Conservation (phyloP, 2,113 vertebrate species). For the Apteryx mantelli region DNA sequence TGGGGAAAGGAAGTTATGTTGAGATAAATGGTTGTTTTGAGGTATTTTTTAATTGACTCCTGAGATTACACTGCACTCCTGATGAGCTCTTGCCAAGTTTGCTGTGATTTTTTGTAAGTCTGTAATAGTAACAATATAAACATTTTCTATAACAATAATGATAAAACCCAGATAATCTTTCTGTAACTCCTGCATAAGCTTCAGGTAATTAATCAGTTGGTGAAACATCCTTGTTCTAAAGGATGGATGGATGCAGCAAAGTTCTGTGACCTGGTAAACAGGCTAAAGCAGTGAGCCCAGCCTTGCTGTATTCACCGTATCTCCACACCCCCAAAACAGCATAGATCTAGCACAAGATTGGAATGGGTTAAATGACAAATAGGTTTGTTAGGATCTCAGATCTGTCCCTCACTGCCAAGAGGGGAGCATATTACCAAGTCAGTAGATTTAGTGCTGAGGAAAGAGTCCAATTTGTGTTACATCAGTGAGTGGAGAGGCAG, state of each 20-base stretch:
- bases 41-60: slow-evolving; percentile 62
- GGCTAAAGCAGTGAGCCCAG: rapidly evolving
- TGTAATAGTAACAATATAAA: slow-evolving; percentile 47
- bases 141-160: slow-evolving; percentile 45
- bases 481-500: not conserved
- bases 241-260: not conserved
- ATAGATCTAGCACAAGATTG: not conserved
- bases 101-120: slow-evolving; percentile 53
- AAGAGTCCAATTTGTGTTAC: not conserved
- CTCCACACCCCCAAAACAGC: not conserved
- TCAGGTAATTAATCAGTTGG: slow-evolving; percentile 46
- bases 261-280: not conserved
- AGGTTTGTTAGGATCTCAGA: not conserved
- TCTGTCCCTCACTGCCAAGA: not conserved
- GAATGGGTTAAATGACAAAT: not conserved
- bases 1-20: not conserved
- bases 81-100: slow-evolving; percentile 65
- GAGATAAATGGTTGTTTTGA: slow-evolving; percentile 61
- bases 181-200: slow-evolving; percentile 42
- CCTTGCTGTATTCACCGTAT: not conserved
- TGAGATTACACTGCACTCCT: slow-evolving; percentile 49
- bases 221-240: not conserved
- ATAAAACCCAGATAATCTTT: slow-evolving; percentile 64
- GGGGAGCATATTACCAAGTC: not conserved
- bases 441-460: not conserved